These are phyloP conservation scores for Linhomoeus sp. DNA, from an alignment of 2,888 invertebrate species.

Conservation along the genomic window DNA sequence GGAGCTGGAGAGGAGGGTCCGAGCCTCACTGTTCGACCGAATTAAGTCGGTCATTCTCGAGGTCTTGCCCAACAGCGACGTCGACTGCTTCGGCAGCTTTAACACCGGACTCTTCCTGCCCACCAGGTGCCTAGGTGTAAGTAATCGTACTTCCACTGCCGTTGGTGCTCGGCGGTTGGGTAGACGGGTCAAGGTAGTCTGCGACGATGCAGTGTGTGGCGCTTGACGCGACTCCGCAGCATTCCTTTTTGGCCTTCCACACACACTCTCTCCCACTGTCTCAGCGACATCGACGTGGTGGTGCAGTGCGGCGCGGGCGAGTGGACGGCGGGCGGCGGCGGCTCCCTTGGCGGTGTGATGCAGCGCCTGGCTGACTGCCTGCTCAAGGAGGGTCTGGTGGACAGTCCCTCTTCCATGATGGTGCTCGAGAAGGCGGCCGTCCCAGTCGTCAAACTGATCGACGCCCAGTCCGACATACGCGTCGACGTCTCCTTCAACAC, in stretches of 20 bases:
- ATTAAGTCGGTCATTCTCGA: conserved; percentile 65
- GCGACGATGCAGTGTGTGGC: too few relatives aligned
- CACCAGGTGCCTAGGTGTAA: too few relatives aligned
- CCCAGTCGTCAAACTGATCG: conserved; percentile 74
- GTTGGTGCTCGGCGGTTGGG: too few relatives aligned
- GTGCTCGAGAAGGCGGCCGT: conserved; percentile 94
- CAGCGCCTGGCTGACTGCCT: too few relatives aligned
- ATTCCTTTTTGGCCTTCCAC: too few relatives aligned
- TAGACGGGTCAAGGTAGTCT: too few relatives aligned
- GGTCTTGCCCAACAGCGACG: conserved; percentile 64
- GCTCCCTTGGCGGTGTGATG: neutral
- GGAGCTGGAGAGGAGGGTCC: conserved; percentile 64
- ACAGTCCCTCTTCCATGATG: conserved; percentile 74
- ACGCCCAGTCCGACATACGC: conserved; percentile 54
- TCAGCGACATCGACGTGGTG: conserved; percentile 52
- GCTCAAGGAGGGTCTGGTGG: too few relatives aligned
- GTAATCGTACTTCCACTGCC: too few relatives aligned
- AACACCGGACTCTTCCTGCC: neutral
- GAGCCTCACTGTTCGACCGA: conserved; percentile 64
- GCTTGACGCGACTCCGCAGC: too few relatives aligned
- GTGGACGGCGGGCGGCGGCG: neutral
- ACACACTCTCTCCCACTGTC: too few relatives aligned
- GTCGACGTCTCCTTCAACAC: conserved; percentile 97
- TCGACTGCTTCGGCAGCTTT: conserved; percentile 1
- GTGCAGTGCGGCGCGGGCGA: too few relatives aligned